Conservation (phyloP, 2,888 invertebrate genomes). For the Eurytoma adleriae region DNA sequence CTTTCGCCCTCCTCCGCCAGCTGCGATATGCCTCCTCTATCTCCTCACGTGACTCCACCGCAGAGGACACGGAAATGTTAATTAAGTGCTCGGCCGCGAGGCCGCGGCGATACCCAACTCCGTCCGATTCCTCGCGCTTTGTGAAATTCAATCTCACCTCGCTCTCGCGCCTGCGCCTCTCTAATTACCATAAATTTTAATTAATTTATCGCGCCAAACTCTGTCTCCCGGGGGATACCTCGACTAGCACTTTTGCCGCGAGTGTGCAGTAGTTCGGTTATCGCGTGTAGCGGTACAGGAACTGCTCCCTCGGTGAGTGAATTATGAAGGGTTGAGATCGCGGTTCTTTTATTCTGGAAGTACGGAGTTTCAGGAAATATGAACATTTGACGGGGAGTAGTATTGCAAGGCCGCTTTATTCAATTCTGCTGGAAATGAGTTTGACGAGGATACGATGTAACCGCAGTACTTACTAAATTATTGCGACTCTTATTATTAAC, state of each 20-base stretch:
- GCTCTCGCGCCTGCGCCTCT: conserved; percentile 13
- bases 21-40: no score
- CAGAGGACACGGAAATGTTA: conserved; percentile 44
- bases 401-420: no score
- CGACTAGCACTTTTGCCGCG: not conserved
- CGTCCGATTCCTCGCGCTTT: conserved; percentile 20
- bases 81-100: conserved; percentile 41
- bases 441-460: no score
- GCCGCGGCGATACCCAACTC: conserved; percentile 8
- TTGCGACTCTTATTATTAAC: no score
- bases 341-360: not conserved
- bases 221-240: not conserved
- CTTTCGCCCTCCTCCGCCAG: no score
- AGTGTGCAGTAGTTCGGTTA: not conserved
- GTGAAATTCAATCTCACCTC: conserved; percentile 46
- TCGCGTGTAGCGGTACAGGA: not conserved
- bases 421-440: no score
- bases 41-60: not conserved
- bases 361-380: not conserved
- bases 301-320: not conserved
- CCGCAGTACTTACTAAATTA: no score
- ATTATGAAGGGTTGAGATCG: not conserved
- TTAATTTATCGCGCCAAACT: conserved; percentile 45
- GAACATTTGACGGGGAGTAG: no score
- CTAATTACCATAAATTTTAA: conserved; percentile 55